phyloP scores from a whole-genome alignment of 2,888 invertebrate genomes.

The Cheilosia scutellata region DNA sequence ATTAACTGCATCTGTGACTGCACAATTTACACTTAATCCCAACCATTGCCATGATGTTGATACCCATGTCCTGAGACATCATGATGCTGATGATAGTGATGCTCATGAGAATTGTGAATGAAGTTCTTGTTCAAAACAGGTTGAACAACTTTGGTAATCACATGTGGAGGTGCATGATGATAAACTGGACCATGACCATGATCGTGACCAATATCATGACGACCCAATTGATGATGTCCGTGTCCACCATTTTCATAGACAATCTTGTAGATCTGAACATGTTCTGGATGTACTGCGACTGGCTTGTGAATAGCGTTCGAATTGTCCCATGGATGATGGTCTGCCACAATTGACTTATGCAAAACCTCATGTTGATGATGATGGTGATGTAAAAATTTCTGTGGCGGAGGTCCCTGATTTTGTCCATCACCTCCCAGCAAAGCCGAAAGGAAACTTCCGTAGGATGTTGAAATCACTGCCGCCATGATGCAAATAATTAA shows the following conservation, averaged over 20 bases:
- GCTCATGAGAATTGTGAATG: constrained; percentile 38
- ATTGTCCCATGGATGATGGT: background rate
- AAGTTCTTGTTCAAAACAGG: constrained; percentile 48
- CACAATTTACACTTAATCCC: constrained; percentile 16
- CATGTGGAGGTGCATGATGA: constrained; percentile 8
- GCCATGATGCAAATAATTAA: constrained; percentile 46
- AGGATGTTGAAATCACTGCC: constrained; percentile 35
- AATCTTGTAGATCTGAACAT: constrained; percentile 32
- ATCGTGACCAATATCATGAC: background rate
- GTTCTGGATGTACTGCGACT: constrained; percentile 28
- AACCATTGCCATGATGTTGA: background rate
- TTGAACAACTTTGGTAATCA: constrained; percentile 27
- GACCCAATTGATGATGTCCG: background rate
- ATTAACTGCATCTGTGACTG: constrained; percentile 1
- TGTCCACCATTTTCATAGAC: constrained; percentile 24
- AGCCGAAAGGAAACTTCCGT: constrained; percentile 5
- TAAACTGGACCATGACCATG: constrained; percentile 15
- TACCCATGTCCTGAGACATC: background rate
- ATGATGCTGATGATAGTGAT: constrained; percentile 23
- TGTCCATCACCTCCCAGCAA: constrained; percentile 2
- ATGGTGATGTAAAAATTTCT: constrained; percentile 32
- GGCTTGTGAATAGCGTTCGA: background rate
- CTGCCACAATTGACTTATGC: constrained; percentile 9
- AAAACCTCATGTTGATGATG: constrained; percentile 46
- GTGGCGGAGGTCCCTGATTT: background rate